These are phyloP conservation scores for Drosophila incognita DNA, from an alignment of 2,888 invertebrate species.

Conservation along the genomic window DNA sequence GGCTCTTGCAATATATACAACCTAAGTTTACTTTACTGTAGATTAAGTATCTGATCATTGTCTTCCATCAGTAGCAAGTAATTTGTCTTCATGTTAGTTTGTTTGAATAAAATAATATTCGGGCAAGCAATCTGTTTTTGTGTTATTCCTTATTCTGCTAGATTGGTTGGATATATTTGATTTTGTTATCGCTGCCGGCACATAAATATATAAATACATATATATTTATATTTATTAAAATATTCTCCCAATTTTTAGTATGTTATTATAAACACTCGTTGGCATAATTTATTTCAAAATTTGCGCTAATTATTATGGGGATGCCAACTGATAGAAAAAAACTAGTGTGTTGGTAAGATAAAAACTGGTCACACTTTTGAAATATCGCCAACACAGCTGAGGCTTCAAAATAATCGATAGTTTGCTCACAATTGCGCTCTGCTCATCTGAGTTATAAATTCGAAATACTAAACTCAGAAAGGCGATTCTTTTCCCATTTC, in stretches of 20 bases:
- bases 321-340: conserved; percentile 14
- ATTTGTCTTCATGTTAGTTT: conserved; percentile 69
- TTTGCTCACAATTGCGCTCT: neutral
- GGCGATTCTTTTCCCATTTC: neutral
- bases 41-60: conserved; percentile 57
- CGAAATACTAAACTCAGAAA: neutral
- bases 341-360: too few species aligned
- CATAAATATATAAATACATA: neutral
- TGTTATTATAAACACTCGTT: neutral
- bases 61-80: conserved; percentile 47
- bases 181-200: neutral
- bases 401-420: conserved; percentile 14
- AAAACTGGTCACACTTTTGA: neutral
- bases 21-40: conserved; percentile 24
- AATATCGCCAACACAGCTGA: neutral
- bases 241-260: neutral
- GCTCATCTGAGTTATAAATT: neutral
- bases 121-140: neutral
- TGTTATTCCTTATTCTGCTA: neutral
- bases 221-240: neutral
- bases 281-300: neutral
- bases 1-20: conserved; percentile 41
- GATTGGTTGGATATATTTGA: neutral
- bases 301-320: neutral
- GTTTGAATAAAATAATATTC: conserved; percentile 48